Base-by-base conservation (phyloP, 2,888 invertebrate species). In the Drosophila borealis region DNA sequence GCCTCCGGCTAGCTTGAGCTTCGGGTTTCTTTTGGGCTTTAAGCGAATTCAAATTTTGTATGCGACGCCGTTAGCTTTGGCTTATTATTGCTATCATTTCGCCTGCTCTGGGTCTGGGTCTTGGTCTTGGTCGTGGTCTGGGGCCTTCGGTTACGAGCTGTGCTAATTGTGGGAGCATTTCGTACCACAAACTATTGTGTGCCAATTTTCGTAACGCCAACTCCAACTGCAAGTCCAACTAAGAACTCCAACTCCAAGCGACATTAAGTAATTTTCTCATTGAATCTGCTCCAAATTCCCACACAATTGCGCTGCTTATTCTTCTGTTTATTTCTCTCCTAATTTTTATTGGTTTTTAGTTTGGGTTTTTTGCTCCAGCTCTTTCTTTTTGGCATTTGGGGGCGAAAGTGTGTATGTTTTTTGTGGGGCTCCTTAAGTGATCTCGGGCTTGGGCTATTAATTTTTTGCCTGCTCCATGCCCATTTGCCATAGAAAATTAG, bases 261-360 rank as follows among this genome's bases (percentile, higher is more conserved):
- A 68, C 81, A 86, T 88, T 85, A 88, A 88, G 84, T 87, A 70
- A 89, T 87, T 85, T 85, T 84, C 88, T 67, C 81, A 87, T 81
- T 81, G 68, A 78, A 54, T 69, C 63, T 67, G 78, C 78, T 77
- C 80, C 59, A 73, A 79, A 85, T 89, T 87, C 87, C 65, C 79
- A 74, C 68, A 81, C 84, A 87, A 88, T 80, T 83, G 81, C 78
- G 55, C 57, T 61, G 74, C 74, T 72, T 76, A 66, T 46, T 74
- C 42, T 67, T 62, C 49, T 56, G 73, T 48, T 69, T 74, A 79
- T 63, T 79, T 75, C 51, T 64, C 57, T 66, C 25, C 36, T 59
- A 61, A 74, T 74, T 65, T 63, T 74, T 50, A 63, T 63, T 69
- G 36, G 53, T 48, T 73, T 62, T 54, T 36, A 9, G 19, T 13